Conservation (phyloP, 1,140 invertebrate genomes). For the Intoshia linei region DNA sequence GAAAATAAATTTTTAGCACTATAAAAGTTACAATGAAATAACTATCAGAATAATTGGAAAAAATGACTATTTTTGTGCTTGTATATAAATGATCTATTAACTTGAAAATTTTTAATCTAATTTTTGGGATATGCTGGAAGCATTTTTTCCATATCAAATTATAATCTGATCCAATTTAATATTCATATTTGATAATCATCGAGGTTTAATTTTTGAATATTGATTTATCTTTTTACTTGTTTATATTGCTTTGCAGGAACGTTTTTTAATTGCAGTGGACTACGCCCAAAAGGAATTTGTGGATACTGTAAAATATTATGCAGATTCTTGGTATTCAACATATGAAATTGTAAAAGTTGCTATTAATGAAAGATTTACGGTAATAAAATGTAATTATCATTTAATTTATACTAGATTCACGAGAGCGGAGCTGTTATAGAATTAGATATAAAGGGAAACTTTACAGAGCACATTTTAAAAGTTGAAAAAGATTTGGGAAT, state of each 20-base stretch:
- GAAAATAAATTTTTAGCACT: too few species aligned
- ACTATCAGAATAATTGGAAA: too few species aligned
- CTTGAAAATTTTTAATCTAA: not conserved
- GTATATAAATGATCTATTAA: too few species aligned
- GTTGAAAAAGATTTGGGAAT: slow-evolving; percentile 41
- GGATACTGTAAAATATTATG: slow-evolving; percentile 34
- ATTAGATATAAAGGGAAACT: slow-evolving; percentile 25
- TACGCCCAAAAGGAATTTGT: slow-evolving; percentile 46
- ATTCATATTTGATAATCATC: slow-evolving; percentile 1
- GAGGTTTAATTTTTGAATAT: slow-evolving; percentile 1
- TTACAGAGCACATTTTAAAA: slow-evolving; percentile 45
- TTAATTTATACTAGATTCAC: slow-evolving; percentile 27
- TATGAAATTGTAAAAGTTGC: slow-evolving; percentile 35
- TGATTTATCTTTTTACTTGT: slow-evolving; percentile 4
- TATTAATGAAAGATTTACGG: slow-evolving; percentile 32
- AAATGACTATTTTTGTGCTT: too few species aligned
- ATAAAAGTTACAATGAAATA: too few species aligned
- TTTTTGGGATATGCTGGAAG: not conserved
- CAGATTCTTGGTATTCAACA: slow-evolving; percentile 46
- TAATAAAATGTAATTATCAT: slow-evolving; percentile 10
- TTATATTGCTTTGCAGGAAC: slow-evolving; percentile 9
- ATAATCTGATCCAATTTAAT: not conserved
- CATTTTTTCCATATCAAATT: not conserved
- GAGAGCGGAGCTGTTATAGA: slow-evolving; percentile 41
- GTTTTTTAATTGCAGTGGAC: slow-evolving; percentile 34